phyloP scores from a whole-genome alignment of 2,888 invertebrate genomes.

The Xanthia icteritia region DNA sequence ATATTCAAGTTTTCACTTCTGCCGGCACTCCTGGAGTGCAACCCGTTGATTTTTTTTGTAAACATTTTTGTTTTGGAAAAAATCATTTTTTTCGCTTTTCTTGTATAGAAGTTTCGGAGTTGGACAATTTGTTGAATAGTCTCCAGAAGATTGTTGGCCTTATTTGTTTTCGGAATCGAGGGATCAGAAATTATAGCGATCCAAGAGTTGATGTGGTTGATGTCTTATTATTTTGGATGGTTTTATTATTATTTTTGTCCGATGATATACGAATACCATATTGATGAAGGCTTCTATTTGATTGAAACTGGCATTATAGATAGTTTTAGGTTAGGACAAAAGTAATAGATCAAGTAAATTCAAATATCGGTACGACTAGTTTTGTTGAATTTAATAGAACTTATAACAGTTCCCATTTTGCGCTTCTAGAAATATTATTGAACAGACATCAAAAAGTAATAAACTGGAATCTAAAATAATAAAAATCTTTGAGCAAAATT shows the following conservation, averaged over 20 bases:
- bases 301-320: neutral
- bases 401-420: neutral
- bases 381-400: neutral
- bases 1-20: no score
- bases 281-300: conserved; percentile 2
- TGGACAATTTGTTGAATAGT: conserved; percentile 46
- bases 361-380: neutral
- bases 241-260: conserved; percentile 30
- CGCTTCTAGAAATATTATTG: neutral
- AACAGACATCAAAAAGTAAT: conserved; percentile 58
- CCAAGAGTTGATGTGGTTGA: conserved; percentile 32
- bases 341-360: neutral
- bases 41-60: no score
- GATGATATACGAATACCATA: neutral
- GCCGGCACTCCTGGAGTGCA: no score
- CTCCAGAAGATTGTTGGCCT: conserved; percentile 38
- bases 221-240: conserved; percentile 31
- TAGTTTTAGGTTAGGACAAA: neutral
- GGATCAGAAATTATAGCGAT: conserved; percentile 41
- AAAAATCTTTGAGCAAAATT: conserved; percentile 49
- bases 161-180: conserved; percentile 50
- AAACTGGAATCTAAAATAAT: conserved; percentile 54
- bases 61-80: no score
- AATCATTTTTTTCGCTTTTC: conserved; percentile 40
- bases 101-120: conserved; percentile 38